A percentile compares a stretch with the other conserved stretches of the same genome.
phyloP scores from a whole-genome alignment of 2,797 vertebrate species.

The Orientallactaga sibirica region DNA sequence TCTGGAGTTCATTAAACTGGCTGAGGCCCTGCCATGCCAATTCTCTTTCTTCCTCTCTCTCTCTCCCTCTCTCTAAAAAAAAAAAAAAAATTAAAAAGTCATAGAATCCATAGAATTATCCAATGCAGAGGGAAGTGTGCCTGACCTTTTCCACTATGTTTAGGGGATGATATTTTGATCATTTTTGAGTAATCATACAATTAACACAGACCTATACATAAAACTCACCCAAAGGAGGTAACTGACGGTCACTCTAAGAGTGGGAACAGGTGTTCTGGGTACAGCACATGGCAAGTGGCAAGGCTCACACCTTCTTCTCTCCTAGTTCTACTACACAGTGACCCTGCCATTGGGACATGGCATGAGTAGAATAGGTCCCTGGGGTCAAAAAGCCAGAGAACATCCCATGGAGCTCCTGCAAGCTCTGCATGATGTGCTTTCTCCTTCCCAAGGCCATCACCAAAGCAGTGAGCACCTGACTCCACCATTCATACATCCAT shows the following conservation, averaged over 20 bases:
- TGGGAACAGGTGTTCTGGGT: neutral
- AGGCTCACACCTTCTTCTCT: neutral
- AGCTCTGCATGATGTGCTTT: neutral
- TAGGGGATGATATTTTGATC: neutral
- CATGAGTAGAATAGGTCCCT: accelerated
- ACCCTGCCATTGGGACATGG: accelerated
- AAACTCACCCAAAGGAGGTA: no score
- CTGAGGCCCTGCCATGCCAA: no score
- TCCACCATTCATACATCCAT: accelerated
- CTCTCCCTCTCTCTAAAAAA: no score
- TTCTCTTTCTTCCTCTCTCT: no score
- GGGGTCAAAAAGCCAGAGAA: neutral
- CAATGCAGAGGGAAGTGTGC: neutral
- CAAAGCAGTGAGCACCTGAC: accelerated
- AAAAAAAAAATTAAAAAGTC: no score
- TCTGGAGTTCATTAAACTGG: no score
- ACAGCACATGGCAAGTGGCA: accelerated
- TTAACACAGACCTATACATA: neutral
- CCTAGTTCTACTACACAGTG: no score
- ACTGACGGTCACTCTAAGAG: no score
- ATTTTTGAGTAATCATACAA: neutral
- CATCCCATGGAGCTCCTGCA: neutral
- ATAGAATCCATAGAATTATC: neutral
- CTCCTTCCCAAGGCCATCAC: neutral
- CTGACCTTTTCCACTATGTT: neutral